A percentile compares a stretch with the other conserved stretches of the same genome.
These are phyloP conservation scores for Nycteola revayana DNA, from an alignment of 2,888 invertebrate species.

Conservation along the genomic window DNA sequence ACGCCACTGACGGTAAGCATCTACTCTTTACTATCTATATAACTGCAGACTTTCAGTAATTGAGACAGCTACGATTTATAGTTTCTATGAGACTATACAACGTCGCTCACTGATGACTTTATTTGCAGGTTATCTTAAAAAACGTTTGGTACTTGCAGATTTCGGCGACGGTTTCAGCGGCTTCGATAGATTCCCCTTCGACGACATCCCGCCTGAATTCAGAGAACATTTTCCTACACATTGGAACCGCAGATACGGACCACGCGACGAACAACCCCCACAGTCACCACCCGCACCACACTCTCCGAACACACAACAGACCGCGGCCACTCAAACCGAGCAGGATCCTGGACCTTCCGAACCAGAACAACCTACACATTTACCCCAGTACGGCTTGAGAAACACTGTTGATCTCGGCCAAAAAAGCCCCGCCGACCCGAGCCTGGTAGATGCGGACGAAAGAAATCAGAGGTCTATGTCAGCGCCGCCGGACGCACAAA, in stretches of 20 bases:
- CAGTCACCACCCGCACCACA: constrained; percentile 39
- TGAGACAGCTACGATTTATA: too few relatives aligned
- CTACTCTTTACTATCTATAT: constrained; percentile 8
- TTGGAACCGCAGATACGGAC: constrained; percentile 66
- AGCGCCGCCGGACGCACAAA: constrained; percentile 85
- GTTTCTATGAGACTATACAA: too few relatives aligned
- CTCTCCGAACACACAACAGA: constrained; percentile 47
- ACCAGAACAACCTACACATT: constrained; percentile 41
- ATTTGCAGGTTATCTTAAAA: constrained; percentile 46
- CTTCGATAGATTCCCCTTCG: constrained; percentile 79
- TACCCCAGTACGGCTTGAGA: constrained; percentile 86
- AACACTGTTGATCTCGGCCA: constrained; percentile 92
- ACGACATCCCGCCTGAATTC: constrained; percentile 77
- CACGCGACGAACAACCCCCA: constrained; percentile 52
- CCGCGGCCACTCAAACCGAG: constrained; percentile 70
- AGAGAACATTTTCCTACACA: constrained; percentile 72
- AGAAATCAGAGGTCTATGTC: constrained; percentile 89
- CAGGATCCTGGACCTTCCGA: constrained; percentile 47
- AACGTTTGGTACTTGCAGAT: constrained; percentile 66
- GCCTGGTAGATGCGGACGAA: constrained; percentile 78
- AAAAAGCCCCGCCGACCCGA: constrained; percentile 79
- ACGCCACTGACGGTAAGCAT: constrained; percentile 64
- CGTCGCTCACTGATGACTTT: too few relatives aligned
- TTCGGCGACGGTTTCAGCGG: constrained; percentile 71
- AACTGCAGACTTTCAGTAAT: too few relatives aligned